Evolutionary conservation across 2,888 invertebrate species (phyloP), one percentile per base, ranked within the genome.

Genomic region (Pachycephus smyrnensis): DNA sequence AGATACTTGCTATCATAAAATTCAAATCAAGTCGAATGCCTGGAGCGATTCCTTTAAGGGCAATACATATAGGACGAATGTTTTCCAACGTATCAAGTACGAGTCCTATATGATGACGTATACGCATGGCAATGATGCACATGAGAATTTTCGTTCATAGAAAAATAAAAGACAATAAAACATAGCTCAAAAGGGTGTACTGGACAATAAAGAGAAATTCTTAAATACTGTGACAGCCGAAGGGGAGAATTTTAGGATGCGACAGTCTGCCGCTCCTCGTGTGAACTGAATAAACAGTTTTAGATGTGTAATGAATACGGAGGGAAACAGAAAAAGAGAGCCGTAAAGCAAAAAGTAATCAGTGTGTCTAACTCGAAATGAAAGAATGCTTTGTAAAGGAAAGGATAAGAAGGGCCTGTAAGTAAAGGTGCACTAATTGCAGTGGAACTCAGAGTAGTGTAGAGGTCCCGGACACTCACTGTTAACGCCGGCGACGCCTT

Each of bases 401-500:
- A 55, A 82, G 83, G 78, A 80, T 69, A 73, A 78, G 74, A 75
- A 75, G 80, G 74, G 82, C 79, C 79, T 78, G 76, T 82, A 84
- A 80, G 83, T 84, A 86, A 87, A 86, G 85, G 84, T 86, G 84
- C 84, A 84, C 88, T 89, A 89, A 89, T 89, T 89, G 87, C 88
- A 88, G 84, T 80, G 83, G 80, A 80, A 23, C 75, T 79, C 80
- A 79, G 82, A 85, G 84, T 84, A 82, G 83, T 81, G 80, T 83
- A 85, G 80, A 81, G 80, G 4, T 40, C 15, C 15, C 40, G 15
- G 40, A 40, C 15, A 40, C 15, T 15, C 40, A 15, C 40, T 40
- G 15, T 40, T 40, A 40, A 40, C 40, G 6, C 40, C 6, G 40
- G 4, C 15, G 40, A 15, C 40, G 40, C n/a, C 55, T 55, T 9